Conservation (phyloP, 2,113 vertebrate species). For the Hystrix cristata region DNA sequence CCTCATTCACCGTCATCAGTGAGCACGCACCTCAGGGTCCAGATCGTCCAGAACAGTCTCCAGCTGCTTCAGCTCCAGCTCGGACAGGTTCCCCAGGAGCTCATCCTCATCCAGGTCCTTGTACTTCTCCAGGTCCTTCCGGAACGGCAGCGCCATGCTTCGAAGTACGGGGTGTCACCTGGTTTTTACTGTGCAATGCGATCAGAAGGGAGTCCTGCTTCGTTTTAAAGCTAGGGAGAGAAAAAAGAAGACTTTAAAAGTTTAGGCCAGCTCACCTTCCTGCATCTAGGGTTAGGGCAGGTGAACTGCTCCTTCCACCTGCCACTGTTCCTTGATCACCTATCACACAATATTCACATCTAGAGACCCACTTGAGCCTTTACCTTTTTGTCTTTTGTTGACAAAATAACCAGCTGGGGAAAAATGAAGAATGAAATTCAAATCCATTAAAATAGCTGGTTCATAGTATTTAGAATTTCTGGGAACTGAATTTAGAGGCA, state of each 20-base stretch:
- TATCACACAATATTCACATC: neutral
- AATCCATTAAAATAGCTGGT: neutral
- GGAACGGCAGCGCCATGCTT: conserved; percentile 94
- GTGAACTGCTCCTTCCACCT: neutral
- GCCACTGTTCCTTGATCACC: neutral
- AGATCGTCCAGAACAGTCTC: conserved; percentile 97
- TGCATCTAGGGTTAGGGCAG: neutral
- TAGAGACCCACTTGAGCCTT: neutral
- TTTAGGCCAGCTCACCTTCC: neutral
- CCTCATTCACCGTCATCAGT: neutral
- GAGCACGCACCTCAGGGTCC: conserved; percentile 95
- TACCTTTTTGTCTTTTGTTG: neutral
- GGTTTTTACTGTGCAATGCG: conserved; percentile 5
- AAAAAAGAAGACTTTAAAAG: conserved; percentile 20
- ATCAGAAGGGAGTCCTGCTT: conserved; percentile 27
- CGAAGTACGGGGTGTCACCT: neutral
- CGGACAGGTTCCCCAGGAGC: conserved; percentile 95
- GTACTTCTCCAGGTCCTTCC: conserved; percentile 97
- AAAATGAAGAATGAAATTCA: conserved; percentile 12
- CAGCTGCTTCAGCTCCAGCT: conserved; percentile 96
- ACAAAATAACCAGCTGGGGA: neutral
- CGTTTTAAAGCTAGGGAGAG: conserved; percentile 64
- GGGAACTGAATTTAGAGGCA: neutral
- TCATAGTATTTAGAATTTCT: conserved; percentile 34
- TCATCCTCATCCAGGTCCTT: conserved; percentile 98